phyloP scores from a whole-genome alignment of 2,113 vertebrate species.

The Melierax canorus region DNA sequence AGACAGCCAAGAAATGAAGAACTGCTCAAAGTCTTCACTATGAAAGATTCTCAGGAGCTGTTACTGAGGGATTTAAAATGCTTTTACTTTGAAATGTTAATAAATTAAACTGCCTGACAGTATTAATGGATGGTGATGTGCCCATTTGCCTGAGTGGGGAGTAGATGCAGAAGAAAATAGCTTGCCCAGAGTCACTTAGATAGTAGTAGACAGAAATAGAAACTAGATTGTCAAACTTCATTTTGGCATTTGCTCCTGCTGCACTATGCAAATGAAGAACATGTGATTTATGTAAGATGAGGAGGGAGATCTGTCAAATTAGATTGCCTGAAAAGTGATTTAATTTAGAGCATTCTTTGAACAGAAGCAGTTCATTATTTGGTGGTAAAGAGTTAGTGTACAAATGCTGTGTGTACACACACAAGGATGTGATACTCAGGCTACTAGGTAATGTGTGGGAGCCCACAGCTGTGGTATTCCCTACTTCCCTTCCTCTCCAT shows the following conservation, averaged over 20 bases:
- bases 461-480: background rate
- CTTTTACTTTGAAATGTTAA: background rate
- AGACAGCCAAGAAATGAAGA: background rate
- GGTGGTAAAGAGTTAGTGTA: background rate
- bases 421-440: background rate
- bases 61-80: background rate
- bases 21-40: background rate
- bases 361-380: background rate
- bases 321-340: background rate
- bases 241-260: background rate
- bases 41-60: background rate
- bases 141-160: background rate
- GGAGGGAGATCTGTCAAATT: background rate
- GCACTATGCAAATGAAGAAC: background rate
- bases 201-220: background rate
- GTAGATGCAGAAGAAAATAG: background rate
- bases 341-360: background rate
- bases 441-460: background rate
- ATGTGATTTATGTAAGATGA: background rate
- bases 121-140: background rate
- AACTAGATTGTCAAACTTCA: background rate
- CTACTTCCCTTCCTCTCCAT: background rate
- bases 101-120: background rate
- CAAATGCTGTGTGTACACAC: background rate
- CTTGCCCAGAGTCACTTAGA: background rate